phyloP scores from a whole-genome alignment of 1,140 invertebrate species.

The Drosophila truncata region DNA sequence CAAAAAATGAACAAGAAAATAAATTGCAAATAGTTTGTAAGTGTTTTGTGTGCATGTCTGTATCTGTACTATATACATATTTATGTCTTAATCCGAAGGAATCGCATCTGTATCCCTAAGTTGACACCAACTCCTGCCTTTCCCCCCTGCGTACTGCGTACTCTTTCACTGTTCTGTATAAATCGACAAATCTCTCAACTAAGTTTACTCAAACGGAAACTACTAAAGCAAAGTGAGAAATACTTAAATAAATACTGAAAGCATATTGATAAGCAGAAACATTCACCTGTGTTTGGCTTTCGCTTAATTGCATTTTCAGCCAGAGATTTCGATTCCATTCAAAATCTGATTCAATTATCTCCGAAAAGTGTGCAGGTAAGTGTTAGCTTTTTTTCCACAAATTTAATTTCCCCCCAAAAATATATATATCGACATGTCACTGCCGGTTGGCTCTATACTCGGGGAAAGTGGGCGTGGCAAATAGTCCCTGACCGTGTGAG shows the following conservation, averaged over 20 bases:
- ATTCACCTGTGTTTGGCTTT: conserved; percentile 21
- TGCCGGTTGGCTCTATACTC: conserved; percentile 12
- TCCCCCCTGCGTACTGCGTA: conserved; percentile 2
- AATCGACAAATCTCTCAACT: conserved; percentile 51
- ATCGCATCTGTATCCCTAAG: conserved; percentile 30
- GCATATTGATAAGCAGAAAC: conserved; percentile 69
- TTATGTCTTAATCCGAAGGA: conserved; percentile 31
- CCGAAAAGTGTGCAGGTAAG: conserved; percentile 33
- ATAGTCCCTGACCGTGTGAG: conserved; percentile 20
- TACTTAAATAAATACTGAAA: conserved; percentile 81
- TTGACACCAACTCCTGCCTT: conserved; percentile 11
- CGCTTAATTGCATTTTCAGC: conserved; percentile 48
- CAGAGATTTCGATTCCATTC: conserved; percentile 6
- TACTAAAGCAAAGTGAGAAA: conserved; percentile 60
- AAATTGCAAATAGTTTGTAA: conserved; percentile 27
- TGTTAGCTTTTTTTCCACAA: conserved; percentile 27
- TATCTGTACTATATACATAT: conserved; percentile 34
- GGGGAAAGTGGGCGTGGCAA: background rate
- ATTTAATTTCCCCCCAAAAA: conserved; percentile 21
- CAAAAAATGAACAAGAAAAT: background rate
- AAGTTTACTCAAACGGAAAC: conserved; percentile 39
- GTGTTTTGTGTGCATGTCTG: conserved; percentile 42
- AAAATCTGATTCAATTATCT: conserved; percentile 42
- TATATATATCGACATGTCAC: conserved; percentile 29
- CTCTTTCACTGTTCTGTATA: conserved; percentile 49